Percentiles rank a stretch among this genome's conserved stretches.
Evolutionary conservation across 2,797 vertebrate genomes (phyloP).

Genomic region (Limnodromus scolopaceus): DNA sequence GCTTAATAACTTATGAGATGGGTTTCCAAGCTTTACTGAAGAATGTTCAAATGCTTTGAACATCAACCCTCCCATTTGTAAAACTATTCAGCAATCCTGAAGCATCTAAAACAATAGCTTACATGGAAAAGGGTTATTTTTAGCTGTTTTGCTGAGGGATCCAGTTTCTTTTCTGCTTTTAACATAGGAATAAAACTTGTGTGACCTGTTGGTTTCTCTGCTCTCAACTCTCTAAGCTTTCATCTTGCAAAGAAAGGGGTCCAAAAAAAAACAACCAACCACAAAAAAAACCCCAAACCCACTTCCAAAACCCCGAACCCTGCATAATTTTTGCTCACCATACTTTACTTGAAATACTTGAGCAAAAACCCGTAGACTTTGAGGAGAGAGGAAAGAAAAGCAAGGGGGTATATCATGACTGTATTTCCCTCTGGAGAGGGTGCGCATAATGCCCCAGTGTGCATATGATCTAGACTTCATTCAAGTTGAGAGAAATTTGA

Average conservation of each 20-base stretch:
- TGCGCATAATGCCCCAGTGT: accelerated
- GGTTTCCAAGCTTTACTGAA: not conserved
- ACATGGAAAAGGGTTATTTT: not conserved
- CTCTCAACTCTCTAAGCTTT: not conserved
- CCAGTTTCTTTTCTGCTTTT: not conserved
- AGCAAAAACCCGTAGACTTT: not conserved
- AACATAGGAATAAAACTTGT: not conserved
- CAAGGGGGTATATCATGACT: accelerated
- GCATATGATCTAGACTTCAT: not conserved
- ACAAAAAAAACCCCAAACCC: not conserved
- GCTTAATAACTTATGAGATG: not conserved
- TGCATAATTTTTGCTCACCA: not conserved
- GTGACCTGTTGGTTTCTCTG: not conserved
- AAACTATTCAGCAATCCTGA: not conserved
- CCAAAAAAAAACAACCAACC: not conserved
- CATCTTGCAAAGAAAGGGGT: not conserved
- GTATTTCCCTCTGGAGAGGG: accelerated
- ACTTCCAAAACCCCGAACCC: not conserved
- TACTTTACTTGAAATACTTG: not conserved
- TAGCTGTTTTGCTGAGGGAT: not conserved
- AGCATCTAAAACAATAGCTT: not conserved
- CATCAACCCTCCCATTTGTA: not conserved
- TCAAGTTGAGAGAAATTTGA: not conserved
- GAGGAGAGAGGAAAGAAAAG: not conserved
- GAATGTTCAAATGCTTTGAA: not conserved